These are phyloP conservation scores for Sitophilus oryzae DNA, from an alignment of 1,140 invertebrate species.

Conservation along the genomic window DNA sequence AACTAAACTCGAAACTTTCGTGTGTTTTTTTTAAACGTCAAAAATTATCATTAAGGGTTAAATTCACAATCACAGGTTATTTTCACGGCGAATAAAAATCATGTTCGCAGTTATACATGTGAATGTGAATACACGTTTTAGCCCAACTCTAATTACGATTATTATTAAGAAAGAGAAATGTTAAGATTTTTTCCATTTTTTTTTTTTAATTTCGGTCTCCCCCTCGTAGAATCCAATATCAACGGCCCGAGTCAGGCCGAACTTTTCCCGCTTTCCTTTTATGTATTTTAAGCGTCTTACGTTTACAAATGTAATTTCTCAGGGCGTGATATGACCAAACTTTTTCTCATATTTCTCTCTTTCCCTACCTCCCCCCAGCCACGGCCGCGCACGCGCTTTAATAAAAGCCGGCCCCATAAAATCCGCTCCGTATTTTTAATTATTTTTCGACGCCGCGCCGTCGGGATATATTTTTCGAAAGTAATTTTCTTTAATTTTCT, in stretches of 20 bases:
- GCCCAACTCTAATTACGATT: too few relatives aligned
- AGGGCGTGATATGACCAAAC: slow-evolving; percentile 21
- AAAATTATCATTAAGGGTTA: too few relatives aligned
- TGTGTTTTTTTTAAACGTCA: too few relatives aligned
- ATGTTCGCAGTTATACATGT: too few relatives aligned
- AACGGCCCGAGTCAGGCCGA: slow-evolving; percentile 1
- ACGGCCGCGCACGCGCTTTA: slow-evolving; percentile 10
- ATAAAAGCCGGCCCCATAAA: slow-evolving; percentile 22
- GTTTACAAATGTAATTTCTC: slow-evolving; percentile 26
- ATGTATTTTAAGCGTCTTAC: slow-evolving; percentile 23
- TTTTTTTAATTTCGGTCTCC: too few relatives aligned
- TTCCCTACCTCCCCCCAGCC: too few relatives aligned
- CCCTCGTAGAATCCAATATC: background rate
- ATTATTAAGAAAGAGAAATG: too few relatives aligned
- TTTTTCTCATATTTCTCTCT: slow-evolving; percentile 21
- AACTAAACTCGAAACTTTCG: too few relatives aligned
- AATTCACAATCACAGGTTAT: too few relatives aligned
- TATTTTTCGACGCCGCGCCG: slow-evolving; percentile 22
- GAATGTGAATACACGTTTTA: too few relatives aligned
- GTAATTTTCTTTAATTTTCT: slow-evolving; percentile 23
- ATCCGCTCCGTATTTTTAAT: slow-evolving; percentile 23
- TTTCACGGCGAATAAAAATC: too few relatives aligned
- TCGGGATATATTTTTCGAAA: slow-evolving; percentile 21
- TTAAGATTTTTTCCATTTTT: too few relatives aligned
- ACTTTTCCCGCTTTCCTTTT: slow-evolving; percentile 23